Conservation (phyloP, 2,113 vertebrate genomes). For the Procavia capensis region DNA sequence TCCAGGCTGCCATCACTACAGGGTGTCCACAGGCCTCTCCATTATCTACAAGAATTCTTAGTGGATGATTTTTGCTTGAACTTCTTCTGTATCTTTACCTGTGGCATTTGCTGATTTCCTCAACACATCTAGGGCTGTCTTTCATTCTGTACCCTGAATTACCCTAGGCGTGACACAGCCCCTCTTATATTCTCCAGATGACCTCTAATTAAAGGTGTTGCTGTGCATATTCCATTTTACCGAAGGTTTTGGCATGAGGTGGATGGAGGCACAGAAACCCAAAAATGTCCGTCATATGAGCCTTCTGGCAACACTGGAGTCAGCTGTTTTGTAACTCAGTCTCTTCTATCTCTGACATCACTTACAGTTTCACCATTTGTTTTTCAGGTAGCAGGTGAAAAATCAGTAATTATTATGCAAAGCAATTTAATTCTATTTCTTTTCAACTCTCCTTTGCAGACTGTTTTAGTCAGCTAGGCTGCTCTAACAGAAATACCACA, state of each 20-base stretch:
- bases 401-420: neutral
- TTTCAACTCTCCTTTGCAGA: neutral
- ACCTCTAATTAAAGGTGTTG: neutral
- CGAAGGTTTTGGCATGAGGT: neutral
- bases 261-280: neutral
- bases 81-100: neutral
- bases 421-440: neutral
- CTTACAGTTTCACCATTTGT: neutral
- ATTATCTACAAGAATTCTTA: neutral
- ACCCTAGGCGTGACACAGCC: neutral
- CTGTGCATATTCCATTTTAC: neutral
- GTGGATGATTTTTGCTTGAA: neutral
- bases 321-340: neutral
- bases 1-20: neutral
- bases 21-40: neutral
- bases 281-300: neutral
- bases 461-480: too few relatives aligned
- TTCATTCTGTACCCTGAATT: neutral
- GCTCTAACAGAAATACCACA: too few relatives aligned
- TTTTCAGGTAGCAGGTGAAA: neutral
- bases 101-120: neutral
- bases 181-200: neutral
- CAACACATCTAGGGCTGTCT: neutral
- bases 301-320: neutral
- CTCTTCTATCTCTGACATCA: neutral